These are phyloP conservation scores for Micromys minutus DNA, from an alignment of 2,113 vertebrate genomes.

Conservation along the genomic window DNA sequence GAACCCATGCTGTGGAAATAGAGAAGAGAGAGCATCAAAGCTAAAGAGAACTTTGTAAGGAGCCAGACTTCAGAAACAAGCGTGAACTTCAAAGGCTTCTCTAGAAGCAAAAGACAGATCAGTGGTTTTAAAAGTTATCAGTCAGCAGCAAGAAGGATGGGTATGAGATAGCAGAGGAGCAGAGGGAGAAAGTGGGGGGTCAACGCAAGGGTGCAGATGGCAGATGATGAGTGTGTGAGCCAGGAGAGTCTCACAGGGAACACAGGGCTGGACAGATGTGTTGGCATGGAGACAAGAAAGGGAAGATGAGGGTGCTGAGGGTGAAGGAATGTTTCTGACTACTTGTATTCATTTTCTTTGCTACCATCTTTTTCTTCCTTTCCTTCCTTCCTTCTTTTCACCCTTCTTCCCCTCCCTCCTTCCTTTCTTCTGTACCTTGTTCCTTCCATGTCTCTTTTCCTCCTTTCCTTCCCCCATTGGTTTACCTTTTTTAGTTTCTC, in stretches of 20 bases:
- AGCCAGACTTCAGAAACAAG: conserved; percentile 16
- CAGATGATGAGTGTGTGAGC: background rate
- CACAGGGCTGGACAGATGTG: background rate
- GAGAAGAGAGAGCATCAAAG: background rate
- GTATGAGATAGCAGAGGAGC: conserved; percentile 44
- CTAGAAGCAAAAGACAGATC: conserved; percentile 16
- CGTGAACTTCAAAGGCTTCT: conserved; percentile 47
- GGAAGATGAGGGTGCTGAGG: background rate
- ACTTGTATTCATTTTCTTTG: background rate
- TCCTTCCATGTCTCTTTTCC: background rate
- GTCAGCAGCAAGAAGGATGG: conserved; percentile 43
- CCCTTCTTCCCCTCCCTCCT: too few relatives aligned
- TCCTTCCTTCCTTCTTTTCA: background rate
- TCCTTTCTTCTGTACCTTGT: background rate
- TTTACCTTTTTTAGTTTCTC: background rate
- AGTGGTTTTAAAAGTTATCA: conserved; percentile 13
- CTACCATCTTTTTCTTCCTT: background rate
- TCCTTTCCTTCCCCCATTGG: background rate
- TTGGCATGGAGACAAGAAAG: background rate
- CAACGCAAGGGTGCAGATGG: background rate
- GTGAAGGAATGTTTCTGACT: background rate
- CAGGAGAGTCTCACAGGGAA: background rate
- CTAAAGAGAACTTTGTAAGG: background rate
- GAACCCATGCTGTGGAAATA: accelerated
- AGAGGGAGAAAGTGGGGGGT: conserved; percentile 14